Percentiles rank a stretch among this genome's conserved stretches.
phyloP scores from a whole-genome alignment of 2,113 vertebrate genomes.

The Emydocephalus ijimae region DNA sequence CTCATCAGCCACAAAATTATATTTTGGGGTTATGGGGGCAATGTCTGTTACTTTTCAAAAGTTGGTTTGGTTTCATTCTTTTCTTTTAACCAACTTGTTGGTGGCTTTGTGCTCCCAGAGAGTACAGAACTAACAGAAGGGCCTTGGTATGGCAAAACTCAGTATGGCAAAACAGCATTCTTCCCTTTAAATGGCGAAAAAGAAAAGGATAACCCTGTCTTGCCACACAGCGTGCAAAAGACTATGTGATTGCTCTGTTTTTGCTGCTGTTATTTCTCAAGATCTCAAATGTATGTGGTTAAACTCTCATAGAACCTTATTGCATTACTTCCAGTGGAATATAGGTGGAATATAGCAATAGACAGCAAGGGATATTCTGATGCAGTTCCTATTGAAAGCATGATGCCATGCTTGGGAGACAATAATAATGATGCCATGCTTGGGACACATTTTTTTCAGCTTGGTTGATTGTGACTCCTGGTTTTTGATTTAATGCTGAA shows the following conservation, averaged over 20 bases:
- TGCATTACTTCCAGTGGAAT: not conserved
- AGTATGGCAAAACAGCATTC: not conserved
- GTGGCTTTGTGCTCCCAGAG: not conserved
- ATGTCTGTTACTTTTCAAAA: not conserved
- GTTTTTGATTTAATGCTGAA: not conserved
- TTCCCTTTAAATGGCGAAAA: not conserved
- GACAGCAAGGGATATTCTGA: not conserved
- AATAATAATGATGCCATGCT: too few species aligned
- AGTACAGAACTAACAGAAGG: not conserved
- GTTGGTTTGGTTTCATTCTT: not conserved
- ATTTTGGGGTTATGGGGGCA: not conserved
- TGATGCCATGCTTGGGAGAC: not conserved
- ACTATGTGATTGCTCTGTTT: not conserved
- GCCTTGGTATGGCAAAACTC: not conserved
- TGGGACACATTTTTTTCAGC: not conserved
- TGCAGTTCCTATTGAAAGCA: not conserved
- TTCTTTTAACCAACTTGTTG: not conserved
- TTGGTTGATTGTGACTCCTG: not conserved
- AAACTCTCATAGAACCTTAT: not conserved
- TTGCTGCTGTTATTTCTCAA: not conserved
- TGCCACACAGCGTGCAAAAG: not conserved
- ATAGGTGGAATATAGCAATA: not conserved
- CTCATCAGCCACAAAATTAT: not conserved
- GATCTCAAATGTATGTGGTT: not conserved
- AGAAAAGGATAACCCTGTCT: not conserved